Base-by-base conservation (phyloP, 2,113 vertebrate genomes). In the Oenanthe oenanthe region DNA sequence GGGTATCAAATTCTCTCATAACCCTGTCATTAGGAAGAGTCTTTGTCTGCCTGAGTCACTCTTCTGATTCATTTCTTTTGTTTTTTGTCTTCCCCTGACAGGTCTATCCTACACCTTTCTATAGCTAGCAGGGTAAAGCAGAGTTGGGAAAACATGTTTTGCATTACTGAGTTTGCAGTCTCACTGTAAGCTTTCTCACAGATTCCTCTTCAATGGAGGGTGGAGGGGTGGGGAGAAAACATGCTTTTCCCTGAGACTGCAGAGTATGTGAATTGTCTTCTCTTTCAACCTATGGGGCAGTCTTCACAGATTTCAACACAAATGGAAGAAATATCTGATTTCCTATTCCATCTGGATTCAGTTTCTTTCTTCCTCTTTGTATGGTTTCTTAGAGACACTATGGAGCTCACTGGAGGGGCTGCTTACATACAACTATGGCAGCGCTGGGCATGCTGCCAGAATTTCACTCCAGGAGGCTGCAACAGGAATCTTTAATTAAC, bases 281-380 rank as follows among this genome's bases (percentile, higher is more conserved):
- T 81, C 84, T 96, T 96, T 97, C 93, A 96, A 85, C 92, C 79
- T 89, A 67, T 85, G 74, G 70, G 76, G 89, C 67, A 94, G 76
- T 58, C 93, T 90, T 96, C 86, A 95, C 87, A 96, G 86, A 90
- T 93, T 96, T 96, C 94, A 96, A 80, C 86, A 90, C 93, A 95
- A 94, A 93, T 88, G 66, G 83, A 92, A 96, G 91, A 93, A 94
- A 95, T 97, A 96, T 95, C 96, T 96, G 90, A 93, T 97, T 97
- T 97, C 94, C 88, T 65, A 96, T 95, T 97, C 95, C 97, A 97
- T 96, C 94, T 97, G 96, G 97, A 97, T 97, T 97, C 94, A 96
- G 95, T 97, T 97, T 96, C 97, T 97, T 97, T 97, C 96, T 95
- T 97, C 95, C 94, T 97, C 90, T 97, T 96, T 96, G 92, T 96